Evolutionary conservation across 2,797 vertebrate species (phyloP).

Genomic region (Sebastes variabilis): DNA sequence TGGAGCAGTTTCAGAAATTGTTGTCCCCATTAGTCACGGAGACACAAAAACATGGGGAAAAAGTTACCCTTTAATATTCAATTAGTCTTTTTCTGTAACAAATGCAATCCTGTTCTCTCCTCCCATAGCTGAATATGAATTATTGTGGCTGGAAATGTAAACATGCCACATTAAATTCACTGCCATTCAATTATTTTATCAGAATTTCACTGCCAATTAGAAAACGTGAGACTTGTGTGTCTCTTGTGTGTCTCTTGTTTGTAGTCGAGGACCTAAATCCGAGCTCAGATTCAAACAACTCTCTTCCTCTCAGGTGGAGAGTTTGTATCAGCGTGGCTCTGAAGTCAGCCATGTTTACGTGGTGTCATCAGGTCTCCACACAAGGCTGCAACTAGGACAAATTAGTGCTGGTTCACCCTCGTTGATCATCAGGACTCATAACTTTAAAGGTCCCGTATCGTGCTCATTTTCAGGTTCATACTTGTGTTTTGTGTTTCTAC

Average conservation of each 20-base stretch:
- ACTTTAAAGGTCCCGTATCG: neutral
- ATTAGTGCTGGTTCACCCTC: neutral
- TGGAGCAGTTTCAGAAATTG: no score
- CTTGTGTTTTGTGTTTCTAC: no score
- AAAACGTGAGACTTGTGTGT: neutral
- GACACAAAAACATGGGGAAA: no score
- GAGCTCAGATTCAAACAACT: neutral
- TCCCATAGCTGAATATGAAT: neutral
- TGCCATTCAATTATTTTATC: neutral
- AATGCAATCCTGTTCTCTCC: neutral
- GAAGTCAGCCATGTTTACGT: neutral
- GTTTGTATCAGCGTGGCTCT: neutral
- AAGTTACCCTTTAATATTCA: no score
- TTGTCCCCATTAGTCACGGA: no score
- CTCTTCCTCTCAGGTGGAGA: neutral
- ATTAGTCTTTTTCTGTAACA: no score
- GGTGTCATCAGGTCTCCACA: neutral
- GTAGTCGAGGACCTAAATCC: neutral
- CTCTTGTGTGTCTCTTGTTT: neutral
- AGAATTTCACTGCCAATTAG: neutral
- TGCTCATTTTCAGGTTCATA: no score
- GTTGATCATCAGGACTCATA: neutral
- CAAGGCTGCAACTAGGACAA: neutral
- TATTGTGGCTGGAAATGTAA: neutral
- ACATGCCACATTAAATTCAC: neutral